Conservation (phyloP, 2,888 invertebrate genomes). For the Morinoia aosen region DNA sequence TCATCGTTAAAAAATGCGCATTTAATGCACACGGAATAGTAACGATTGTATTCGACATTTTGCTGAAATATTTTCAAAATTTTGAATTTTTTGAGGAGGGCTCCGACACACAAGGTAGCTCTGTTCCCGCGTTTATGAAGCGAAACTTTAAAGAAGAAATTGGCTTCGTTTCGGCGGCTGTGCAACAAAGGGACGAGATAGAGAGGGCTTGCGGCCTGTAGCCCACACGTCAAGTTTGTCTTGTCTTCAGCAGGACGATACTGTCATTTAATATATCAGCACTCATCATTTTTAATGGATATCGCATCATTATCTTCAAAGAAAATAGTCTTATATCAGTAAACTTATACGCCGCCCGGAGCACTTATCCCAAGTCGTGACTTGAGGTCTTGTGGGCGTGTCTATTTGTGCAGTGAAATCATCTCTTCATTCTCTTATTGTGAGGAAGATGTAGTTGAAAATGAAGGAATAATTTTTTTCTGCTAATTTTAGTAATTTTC, state of each 20-base stretch:
- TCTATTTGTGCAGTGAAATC: too few species aligned
- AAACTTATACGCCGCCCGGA: too few species aligned
- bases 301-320: not conserved
- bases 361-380: too few species aligned
- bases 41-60: not conserved
- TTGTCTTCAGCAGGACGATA: not conserved
- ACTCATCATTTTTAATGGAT: not conserved
- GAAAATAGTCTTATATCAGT: not conserved
- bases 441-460: too few species aligned
- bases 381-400: too few species aligned
- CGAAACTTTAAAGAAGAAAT: not conserved
- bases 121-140: not conserved
- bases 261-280: not conserved
- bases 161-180: constrained; percentile 1
- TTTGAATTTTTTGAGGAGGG: not conserved
- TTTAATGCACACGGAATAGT: not conserved
- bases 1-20: not conserved
- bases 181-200: not conserved
- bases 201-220: not conserved
- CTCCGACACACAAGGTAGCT: not conserved
- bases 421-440: too few species aligned
- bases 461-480: too few species aligned
- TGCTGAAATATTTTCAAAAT: not conserved
- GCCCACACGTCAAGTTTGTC: not conserved
- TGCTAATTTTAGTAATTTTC: too few species aligned